Percentiles rank a stretch among this genome's conserved stretches.
phyloP scores from a whole-genome alignment of 1,140 invertebrate species.

The Listronotus bonariensis region DNA sequence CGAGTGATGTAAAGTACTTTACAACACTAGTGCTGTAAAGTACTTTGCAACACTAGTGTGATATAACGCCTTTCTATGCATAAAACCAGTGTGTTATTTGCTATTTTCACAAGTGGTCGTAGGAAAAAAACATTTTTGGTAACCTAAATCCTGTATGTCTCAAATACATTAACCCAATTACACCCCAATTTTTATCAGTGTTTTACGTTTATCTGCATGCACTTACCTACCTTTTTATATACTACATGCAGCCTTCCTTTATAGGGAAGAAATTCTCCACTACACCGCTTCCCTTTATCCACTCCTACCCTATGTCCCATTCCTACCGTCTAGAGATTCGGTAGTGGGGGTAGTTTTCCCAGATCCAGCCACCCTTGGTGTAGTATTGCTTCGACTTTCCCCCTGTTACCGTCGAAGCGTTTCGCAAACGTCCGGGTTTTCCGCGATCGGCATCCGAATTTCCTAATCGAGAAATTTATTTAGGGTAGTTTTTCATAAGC shows the following conservation, averaged over 20 bases:
- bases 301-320: conserved; percentile 9
- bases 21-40: no score
- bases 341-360: conserved; percentile 35
- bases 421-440: background rate
- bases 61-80: no score
- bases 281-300: background rate
- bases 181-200: background rate
- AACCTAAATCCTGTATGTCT: no score
- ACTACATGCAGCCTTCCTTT: conserved; percentile 21
- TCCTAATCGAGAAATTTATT: no score
- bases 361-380: conserved; percentile 36
- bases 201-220: conserved; percentile 17
- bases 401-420: conserved; percentile 3
- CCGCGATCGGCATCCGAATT: background rate
- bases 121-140: no score
- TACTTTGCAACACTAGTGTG: no score
- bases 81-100: no score
- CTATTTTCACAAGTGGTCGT: no score
- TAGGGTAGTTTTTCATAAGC: no score
- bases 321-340: conserved; percentile 19
- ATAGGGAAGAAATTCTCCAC: conserved; percentile 16
- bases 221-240: conserved; percentile 32
- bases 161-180: background rate
- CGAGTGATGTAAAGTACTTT: no score
- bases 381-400: conserved; percentile 28